phyloP scores from a whole-genome alignment of 2,888 invertebrate genomes.

The Ophion costatus region DNA sequence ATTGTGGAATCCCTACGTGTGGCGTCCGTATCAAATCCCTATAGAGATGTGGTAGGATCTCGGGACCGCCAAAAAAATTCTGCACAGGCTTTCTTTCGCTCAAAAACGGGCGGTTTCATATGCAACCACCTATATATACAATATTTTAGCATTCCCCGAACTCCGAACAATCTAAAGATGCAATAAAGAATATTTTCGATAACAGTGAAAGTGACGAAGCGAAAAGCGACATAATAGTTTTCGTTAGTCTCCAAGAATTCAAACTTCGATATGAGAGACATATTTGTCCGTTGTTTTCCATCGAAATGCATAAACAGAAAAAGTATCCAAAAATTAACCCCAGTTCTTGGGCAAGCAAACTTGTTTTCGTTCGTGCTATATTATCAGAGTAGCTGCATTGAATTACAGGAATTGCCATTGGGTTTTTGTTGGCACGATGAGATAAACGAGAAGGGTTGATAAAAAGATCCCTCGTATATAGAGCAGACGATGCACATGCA shows the following conservation, averaged over 20 bases:
- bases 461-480: constrained; percentile 32
- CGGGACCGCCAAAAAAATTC: too few relatives aligned
- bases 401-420: constrained; percentile 57
- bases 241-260: neutral
- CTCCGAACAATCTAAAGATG: too few relatives aligned
- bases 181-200: neutral
- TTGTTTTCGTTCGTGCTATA: constrained; percentile 35
- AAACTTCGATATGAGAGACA: neutral
- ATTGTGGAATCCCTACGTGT: too few relatives aligned
- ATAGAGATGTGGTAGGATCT: too few relatives aligned
- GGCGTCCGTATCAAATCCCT: too few relatives aligned
- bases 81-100: too few relatives aligned
- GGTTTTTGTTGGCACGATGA: neutral
- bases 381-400: constrained; percentile 56
- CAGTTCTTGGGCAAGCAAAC: neutral
- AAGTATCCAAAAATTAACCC: neutral
- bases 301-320: constrained; percentile 44
- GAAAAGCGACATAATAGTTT: neutral
- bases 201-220: neutral
- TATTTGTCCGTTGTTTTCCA: constrained; percentile 37
- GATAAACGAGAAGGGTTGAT: constrained; percentile 38
- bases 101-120: too few relatives aligned
- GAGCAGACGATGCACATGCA: neutral
- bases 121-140: too few relatives aligned
- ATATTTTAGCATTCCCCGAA: too few relatives aligned